Evolutionary conservation across 2,888 invertebrate genomes (phyloP), one percentile per base, ranked within the genome.

Genomic region (Suillia variegata): DNA sequence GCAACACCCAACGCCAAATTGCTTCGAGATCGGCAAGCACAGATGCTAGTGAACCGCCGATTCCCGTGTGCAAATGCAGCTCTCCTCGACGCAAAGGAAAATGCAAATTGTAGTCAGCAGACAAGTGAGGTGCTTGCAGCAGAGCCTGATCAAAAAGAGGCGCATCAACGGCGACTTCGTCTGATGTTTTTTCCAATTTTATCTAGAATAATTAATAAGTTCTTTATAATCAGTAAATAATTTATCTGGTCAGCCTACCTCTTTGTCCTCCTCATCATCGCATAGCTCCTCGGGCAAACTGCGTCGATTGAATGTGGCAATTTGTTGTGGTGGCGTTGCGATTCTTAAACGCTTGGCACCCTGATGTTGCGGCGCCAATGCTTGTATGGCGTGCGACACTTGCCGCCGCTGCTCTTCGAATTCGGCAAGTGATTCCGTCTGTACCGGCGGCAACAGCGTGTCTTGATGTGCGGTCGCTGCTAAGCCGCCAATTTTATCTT

Each of bases 71-170:
- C 2, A 95, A 80, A 82, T 97, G 94, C 15, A 97, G 87, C 73
- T 93, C 93, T 0, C 97, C 97, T 69, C 94, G 85, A 74, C 87
- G 86, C 73, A 94, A 91, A 0, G 97, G 97, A 82, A 96, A 97
- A 79, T 95, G 94, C 59, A 97, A 84, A 76, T 94, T 94, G 74
- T 91, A 97, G 48, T 88, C 86, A 56, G 89, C 85, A 45, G 5
- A 5, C 6, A 5, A 6, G 85, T 85, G 15, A 87, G 54, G 63
- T 2, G 76, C 52, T 2, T 67, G 66, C n/a, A 78, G 45, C 10
- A 78, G 70, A 2, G 73, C 71, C 5, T 74, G 68, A 42, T 78
- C 78, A 45, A 67, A 78, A n/a, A n/a, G n/a, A n/a, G n/a, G n/a
- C n/a, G n/a, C n/a, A n/a, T n/a, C n/a, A n/a, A n/a, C n/a, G n/a